A percentile compares a stretch with the other conserved stretches of the same genome.
These are phyloP conservation scores for Marcusenius ussheri DNA, from an alignment of 2,113 vertebrate genomes.

Conservation along the genomic window DNA sequence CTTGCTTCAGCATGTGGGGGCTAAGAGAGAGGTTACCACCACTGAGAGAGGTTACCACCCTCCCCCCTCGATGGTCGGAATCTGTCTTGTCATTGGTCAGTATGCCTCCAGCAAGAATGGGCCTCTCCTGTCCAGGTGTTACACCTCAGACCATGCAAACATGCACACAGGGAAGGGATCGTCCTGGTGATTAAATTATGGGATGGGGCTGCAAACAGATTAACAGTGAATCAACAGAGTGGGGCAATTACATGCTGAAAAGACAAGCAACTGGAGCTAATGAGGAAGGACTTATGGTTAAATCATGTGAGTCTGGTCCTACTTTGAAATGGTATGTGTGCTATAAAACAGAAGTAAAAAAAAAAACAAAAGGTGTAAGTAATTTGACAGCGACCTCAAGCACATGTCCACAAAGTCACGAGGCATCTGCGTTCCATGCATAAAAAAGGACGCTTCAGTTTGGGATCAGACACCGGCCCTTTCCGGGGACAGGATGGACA, in stretches of 20 bases:
- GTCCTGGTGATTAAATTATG: background rate
- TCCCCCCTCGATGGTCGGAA: background rate
- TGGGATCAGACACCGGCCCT: conserved; percentile 47
- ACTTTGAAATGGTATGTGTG: background rate
- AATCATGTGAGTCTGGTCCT: background rate
- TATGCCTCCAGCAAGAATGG: background rate
- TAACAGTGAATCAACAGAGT: background rate
- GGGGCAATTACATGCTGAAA: background rate
- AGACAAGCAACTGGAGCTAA: background rate
- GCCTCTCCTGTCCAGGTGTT: background rate
- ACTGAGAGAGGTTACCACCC: background rate
- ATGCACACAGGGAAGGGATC: background rate
- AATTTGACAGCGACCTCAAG: background rate
- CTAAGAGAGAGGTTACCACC: too few species aligned
- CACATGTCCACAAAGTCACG: background rate
- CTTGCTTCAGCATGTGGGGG: background rate
- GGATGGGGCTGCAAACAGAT: background rate
- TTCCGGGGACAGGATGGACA: conserved; percentile 50
- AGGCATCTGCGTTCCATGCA: conserved; percentile 56
- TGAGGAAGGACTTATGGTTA: background rate
- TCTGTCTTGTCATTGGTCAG: background rate
- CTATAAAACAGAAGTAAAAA: background rate
- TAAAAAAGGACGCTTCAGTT: conserved; percentile 49
- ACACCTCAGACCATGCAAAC: background rate
- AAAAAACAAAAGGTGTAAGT: background rate